phyloP scores from a whole-genome alignment of 2,797 vertebrate genomes.

The Anguilla megastoma region DNA sequence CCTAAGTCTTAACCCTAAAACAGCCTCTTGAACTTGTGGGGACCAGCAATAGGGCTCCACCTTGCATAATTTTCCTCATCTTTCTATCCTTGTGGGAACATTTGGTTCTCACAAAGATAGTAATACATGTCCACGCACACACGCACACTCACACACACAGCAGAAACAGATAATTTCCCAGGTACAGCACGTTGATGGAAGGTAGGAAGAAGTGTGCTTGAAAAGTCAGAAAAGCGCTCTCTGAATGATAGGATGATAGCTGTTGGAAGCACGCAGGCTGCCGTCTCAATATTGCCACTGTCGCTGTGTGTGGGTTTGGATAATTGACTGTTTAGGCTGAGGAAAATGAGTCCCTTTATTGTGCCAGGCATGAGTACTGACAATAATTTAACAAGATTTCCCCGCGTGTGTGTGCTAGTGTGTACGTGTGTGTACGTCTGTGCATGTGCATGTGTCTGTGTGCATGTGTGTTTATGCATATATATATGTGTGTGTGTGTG shows the following conservation, averaged over 20 bases:
- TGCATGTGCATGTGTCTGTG: not conserved
- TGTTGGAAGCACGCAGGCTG: not conserved
- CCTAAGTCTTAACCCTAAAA: too few species aligned
- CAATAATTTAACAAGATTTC: not conserved
- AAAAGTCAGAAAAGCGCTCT: too few species aligned
- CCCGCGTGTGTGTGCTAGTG: not conserved
- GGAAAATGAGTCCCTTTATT: not conserved
- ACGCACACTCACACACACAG: not conserved
- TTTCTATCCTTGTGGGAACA: too few species aligned
- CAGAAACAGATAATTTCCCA: not conserved
- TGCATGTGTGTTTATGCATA: not conserved
- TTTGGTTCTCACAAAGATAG: too few species aligned
- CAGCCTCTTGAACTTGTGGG: too few species aligned
- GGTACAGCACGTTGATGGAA: not conserved
- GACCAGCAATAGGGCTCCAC: too few species aligned
- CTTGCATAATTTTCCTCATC: too few species aligned
- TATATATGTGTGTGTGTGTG: not conserved
- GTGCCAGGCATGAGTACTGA: not conserved
- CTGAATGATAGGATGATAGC: not conserved
- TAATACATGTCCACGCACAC: not conserved
- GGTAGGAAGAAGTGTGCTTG: not conserved
- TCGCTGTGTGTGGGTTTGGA: not conserved
- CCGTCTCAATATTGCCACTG: not conserved
- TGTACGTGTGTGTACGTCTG: not conserved
- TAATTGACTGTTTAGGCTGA: not conserved